These are phyloP conservation scores for Gymnoscopelus microlampas DNA, from an alignment of 2,797 vertebrate genomes.

Conservation along the genomic window DNA sequence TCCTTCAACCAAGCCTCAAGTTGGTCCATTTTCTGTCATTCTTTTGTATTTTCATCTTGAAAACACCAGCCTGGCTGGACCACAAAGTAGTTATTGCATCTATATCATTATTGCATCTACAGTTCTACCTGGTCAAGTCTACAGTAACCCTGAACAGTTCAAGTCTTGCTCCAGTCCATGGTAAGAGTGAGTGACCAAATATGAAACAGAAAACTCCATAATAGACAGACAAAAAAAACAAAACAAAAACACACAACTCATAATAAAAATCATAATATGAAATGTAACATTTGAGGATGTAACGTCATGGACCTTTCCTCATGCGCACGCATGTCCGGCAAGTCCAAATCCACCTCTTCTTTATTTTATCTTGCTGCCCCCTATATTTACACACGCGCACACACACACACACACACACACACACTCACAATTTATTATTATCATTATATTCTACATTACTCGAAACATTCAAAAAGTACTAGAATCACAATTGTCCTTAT, in stretches of 20 bases:
- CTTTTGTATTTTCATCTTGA: neutral
- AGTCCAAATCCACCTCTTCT: constrained; percentile 20
- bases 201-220: constrained; percentile 26
- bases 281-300: constrained; percentile 47
- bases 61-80: constrained; percentile 39
- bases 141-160: constrained; percentile 44
- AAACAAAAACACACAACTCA: constrained; percentile 3
- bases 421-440: constrained; percentile 45
- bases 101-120: constrained; percentile 17
- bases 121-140: constrained; percentile 43
- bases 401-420: constrained; percentile 26
- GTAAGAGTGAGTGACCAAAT: constrained; percentile 32
- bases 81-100: constrained; percentile 14
- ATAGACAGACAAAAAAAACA: neutral
- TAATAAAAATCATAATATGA: constrained; percentile 25
- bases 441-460: constrained; percentile 63
- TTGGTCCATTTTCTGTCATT: constrained; percentile 66
- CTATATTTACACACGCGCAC: constrained; percentile 44
- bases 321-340: constrained; percentile 27
- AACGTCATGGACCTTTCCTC: constrained; percentile 45
- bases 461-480: constrained; percentile 70
- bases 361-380: constrained; percentile 39
- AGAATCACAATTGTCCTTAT: constrained; percentile 69
- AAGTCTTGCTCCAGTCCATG: constrained; percentile 27
- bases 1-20: constrained; percentile 42